Conservation (phyloP, 2,888 invertebrate genomes). For the Rosalia funebris region DNA sequence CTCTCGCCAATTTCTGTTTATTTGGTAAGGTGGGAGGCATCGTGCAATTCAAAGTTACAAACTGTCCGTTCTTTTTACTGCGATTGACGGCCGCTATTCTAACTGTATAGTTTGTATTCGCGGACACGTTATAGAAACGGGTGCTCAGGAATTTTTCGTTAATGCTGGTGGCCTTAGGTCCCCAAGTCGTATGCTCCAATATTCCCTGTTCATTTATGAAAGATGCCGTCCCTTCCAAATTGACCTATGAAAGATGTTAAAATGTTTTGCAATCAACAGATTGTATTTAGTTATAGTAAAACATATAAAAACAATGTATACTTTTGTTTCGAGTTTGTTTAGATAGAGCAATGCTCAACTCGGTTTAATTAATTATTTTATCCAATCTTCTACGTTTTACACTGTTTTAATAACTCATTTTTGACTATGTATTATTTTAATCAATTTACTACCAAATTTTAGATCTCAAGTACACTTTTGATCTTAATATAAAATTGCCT, state of each 20-base stretch:
- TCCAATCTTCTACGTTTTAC: too few species aligned
- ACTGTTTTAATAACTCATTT: too few species aligned
- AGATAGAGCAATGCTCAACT: too few species aligned
- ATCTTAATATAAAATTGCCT: too few species aligned
- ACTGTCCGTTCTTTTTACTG: constrained; percentile 77
- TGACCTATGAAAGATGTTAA: constrained; percentile 51
- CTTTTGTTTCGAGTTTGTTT: too few species aligned
- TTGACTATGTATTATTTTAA: too few species aligned
- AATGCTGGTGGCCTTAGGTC: constrained; percentile 70
- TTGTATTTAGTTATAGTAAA: too few species aligned
- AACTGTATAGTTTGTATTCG: constrained; percentile 87
- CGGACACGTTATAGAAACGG: constrained; percentile 76
- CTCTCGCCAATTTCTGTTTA: constrained; percentile 69
- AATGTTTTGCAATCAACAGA: too few species aligned
- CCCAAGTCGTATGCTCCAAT: constrained; percentile 67
- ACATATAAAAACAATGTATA: too few species aligned
- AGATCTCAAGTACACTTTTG: too few species aligned
- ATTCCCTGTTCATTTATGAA: constrained; percentile 68
- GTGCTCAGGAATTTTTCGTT: constrained; percentile 65
- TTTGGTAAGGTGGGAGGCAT: constrained; percentile 81
- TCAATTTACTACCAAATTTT: too few species aligned
- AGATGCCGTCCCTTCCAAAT: constrained; percentile 68
- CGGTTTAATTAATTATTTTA: too few species aligned
- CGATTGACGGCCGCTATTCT: constrained; percentile 81
- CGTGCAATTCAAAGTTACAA: constrained; percentile 71